Evolutionary conservation across 64 coral and sea anemone genomes (phyloP), one percentile per base, ranked within the genome.

Genomic region (Catalaphyllia jardinei): DNA sequence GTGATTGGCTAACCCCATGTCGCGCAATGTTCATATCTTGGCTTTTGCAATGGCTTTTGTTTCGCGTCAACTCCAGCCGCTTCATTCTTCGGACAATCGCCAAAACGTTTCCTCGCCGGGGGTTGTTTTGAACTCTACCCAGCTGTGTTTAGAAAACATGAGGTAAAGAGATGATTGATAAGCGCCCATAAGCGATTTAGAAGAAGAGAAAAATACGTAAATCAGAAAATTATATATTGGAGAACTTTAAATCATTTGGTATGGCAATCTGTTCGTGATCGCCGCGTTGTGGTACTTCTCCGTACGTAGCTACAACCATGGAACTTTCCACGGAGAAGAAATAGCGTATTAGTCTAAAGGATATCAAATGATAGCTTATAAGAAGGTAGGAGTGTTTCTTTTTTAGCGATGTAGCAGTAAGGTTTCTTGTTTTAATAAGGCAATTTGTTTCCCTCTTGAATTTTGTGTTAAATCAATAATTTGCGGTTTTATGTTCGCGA

Each of bases 301-400:
- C 62, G 25, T 35, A 35, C 33, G 33, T 35, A 35, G 33, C 33
- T 35, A n/a, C n/a, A n/a, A n/a, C 33, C 33, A 35, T 35, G n/a
- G n/a, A n/a, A n/a, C 81, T 71, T 24, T 69, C 24, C 65, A n/a
- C 8, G 67, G 15, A 52, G 60, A 31, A 35, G 33, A 71, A 71
- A 85, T 11, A n/a, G 12, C 22, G 12, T n/a, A 31, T 83, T 67
- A 13, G 17, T 50, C 13, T 67, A 85, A 24, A 25, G 29, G 79
- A 60, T 85, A 51, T 85, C 62, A 71, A 85, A 85, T 85, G 81
- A 85, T 85, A 69, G 81, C 39, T 85, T 85, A 85, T 71, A 85
- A 85, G 31, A 85, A 85, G 81, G 81, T 85, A 85, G 50, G 81
- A 71, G 35, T 35, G 0, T 15, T 85, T 18, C 5, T 22, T 25